Percentiles rank a stretch among this genome's conserved stretches.
These are phyloP conservation scores for Apostichopus leukothele DNA, from an alignment of 53 echinoderm and acorn worm genomes.

Conservation along the genomic window DNA sequence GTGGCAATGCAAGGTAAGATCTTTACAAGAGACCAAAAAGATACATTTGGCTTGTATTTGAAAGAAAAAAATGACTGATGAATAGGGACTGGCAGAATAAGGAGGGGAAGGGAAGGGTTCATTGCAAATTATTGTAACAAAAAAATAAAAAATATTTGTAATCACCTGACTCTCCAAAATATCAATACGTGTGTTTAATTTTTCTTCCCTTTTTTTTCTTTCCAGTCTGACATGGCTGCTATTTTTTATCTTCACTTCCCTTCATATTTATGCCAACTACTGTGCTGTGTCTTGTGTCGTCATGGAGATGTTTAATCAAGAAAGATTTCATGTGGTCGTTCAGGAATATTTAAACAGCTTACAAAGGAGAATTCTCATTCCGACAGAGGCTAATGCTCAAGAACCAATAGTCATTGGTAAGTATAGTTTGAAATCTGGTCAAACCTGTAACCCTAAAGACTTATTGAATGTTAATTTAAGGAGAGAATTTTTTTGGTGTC, in stretches of 20 bases:
- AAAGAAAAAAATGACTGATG: no score
- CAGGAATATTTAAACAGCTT: constrained; percentile 76
- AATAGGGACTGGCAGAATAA: no score
- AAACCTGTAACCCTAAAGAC: no score
- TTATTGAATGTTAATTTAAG: no score
- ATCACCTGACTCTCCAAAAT: no score
- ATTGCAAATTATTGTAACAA: no score
- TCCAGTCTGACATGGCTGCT: constrained; percentile 86
- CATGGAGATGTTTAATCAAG: constrained; percentile 94
- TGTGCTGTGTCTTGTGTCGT: constrained; percentile 96
- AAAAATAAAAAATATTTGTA: no score
- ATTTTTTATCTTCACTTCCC: constrained; percentile 75
- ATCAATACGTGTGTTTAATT: no score
- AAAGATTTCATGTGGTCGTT: constrained; percentile 68
- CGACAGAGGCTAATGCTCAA: constrained; percentile 61
- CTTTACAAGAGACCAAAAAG: neutral
- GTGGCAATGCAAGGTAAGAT: constrained; percentile 66
- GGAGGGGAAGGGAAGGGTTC: no score
- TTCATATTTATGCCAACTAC: constrained; percentile 93
- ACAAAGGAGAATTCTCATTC: constrained; percentile 53
- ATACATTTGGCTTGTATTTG: no score
- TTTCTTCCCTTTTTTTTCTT: neutral
- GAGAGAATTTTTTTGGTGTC: no score
- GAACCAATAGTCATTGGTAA: constrained; percentile 87
- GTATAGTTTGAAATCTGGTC: no score